phyloP scores from a whole-genome alignment of 2,888 invertebrate genomes.

The Synergus itoensis region DNA sequence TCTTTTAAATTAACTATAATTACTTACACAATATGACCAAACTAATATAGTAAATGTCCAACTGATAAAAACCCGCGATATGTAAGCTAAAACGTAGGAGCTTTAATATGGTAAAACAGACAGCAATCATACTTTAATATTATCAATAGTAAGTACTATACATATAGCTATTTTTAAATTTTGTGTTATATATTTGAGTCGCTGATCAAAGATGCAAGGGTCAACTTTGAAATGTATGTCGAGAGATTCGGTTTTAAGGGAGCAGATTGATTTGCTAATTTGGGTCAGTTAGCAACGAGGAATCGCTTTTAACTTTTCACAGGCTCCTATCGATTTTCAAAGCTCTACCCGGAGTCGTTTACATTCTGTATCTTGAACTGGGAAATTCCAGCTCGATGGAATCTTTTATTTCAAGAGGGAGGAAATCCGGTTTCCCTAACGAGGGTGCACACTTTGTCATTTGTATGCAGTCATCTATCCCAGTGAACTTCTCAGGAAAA shows the following conservation, averaged over 20 bases:
- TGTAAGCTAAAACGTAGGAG: no score
- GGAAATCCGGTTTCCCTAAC: conserved; percentile 63
- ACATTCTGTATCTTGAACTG: conserved; percentile 27
- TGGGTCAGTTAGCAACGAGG: conserved; percentile 3
- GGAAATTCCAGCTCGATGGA: conserved; percentile 27
- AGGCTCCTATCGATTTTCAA: conserved; percentile 19
- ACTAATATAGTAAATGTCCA: no score
- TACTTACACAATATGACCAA: no score
- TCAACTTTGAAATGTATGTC: background rate
- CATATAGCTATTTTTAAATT: background rate
- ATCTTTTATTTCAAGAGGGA: conserved; percentile 24
- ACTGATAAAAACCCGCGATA: no score
- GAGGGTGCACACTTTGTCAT: conserved; percentile 66
- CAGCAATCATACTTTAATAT: no score
- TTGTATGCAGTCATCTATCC: conserved; percentile 68
- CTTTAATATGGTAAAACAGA: no score
- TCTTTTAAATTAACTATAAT: no score
- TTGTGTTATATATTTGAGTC: background rate
- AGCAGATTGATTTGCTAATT: background rate
- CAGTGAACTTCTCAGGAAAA: conserved; percentile 65
- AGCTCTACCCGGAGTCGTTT: conserved; percentile 4
- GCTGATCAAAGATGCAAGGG: background rate
- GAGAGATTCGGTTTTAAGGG: background rate
- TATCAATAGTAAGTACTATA: background rate
- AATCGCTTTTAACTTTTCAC: background rate